A percentile compares a stretch with the other conserved stretches of the same genome.
These are phyloP conservation scores for Chalcosyrphus nemorum DNA, from an alignment of 2,888 invertebrate genomes.

Conservation along the genomic window DNA sequence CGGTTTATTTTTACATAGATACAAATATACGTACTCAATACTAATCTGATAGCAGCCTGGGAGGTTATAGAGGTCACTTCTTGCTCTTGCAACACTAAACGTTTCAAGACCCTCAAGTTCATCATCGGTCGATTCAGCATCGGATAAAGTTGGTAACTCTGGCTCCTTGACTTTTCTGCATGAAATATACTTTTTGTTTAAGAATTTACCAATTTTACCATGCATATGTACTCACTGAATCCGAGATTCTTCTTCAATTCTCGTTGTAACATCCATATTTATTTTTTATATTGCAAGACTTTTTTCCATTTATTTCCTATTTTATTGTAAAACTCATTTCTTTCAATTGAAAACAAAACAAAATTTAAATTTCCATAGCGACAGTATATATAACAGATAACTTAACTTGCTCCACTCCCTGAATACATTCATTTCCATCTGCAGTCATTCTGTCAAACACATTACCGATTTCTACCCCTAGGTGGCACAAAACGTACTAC, in stretches of 20 bases:
- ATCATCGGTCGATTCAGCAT: slow-evolving; percentile 55
- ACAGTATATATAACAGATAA: too few relatives aligned
- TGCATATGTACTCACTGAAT: slow-evolving; percentile 4
- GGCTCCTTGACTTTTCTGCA: background rate
- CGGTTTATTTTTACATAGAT: too few relatives aligned
- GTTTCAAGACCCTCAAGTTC: slow-evolving; percentile 46
- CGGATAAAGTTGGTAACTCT: slow-evolving; percentile 38
- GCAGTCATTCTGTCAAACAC: slow-evolving; percentile 26
- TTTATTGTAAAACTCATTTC: background rate
- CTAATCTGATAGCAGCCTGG: slow-evolving; percentile 41
- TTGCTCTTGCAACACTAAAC: slow-evolving; percentile 31
- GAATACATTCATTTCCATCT: slow-evolving; percentile 24
- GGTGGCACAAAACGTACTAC: slow-evolving; percentile 11
- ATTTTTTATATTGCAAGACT: background rate
- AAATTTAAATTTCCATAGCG: too few relatives aligned
- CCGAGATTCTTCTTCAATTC: slow-evolving; percentile 68
- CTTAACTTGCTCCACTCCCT: slow-evolving; percentile 1
- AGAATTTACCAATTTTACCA: background rate
- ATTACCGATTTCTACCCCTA: background rate
- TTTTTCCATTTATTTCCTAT: background rate
- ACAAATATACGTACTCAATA: slow-evolving; percentile 27
- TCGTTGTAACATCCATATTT: slow-evolving; percentile 61
- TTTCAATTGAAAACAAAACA: background rate
- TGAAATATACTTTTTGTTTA: background rate
- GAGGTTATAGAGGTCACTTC: slow-evolving; percentile 31